Evolutionary conservation across 2,888 invertebrate species (phyloP).

Genomic region (Meliscaeva auricollis): DNA sequence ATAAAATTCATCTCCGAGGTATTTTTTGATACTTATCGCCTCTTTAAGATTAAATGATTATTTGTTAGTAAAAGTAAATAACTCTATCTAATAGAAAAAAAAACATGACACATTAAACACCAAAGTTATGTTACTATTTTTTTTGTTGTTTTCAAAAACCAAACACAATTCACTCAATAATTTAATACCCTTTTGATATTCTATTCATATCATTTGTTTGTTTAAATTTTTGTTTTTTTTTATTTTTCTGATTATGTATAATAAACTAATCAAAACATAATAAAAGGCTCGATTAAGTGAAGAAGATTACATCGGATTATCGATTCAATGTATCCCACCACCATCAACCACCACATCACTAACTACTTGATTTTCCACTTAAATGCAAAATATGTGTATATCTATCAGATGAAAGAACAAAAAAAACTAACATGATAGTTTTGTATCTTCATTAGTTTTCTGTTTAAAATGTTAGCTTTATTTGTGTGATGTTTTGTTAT

Average conservation of each 20-base stretch:
- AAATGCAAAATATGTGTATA: constrained; percentile 1
- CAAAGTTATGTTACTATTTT: not conserved
- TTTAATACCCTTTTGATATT: not conserved
- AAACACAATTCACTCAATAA: not conserved
- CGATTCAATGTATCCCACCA: constrained; percentile 31
- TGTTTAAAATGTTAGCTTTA: not conserved
- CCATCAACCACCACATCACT: not conserved
- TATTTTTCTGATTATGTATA: constrained; percentile 2
- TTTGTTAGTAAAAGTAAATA: not conserved
- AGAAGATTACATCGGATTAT: constrained; percentile 61
- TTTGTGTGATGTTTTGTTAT: not conserved
- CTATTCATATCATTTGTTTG: constrained; percentile 3
- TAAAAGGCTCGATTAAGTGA: constrained; percentile 13
- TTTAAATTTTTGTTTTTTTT: not conserved
- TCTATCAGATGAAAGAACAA: not conserved
- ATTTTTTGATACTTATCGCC: not conserved
- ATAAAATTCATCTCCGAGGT: not conserved
- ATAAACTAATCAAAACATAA: constrained; percentile 22
- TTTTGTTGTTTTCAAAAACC: not conserved
- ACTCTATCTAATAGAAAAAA: not conserved
- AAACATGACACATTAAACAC: constrained; percentile 13
- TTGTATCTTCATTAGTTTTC: constrained; percentile 1
- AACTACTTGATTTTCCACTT: constrained; percentile 22
- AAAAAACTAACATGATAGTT: too few relatives aligned
- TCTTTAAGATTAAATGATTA: not conserved